These are phyloP conservation scores for Polypedilum vanderplanki DNA, from an alignment of 1,140 invertebrate species.

Conservation along the genomic window DNA sequence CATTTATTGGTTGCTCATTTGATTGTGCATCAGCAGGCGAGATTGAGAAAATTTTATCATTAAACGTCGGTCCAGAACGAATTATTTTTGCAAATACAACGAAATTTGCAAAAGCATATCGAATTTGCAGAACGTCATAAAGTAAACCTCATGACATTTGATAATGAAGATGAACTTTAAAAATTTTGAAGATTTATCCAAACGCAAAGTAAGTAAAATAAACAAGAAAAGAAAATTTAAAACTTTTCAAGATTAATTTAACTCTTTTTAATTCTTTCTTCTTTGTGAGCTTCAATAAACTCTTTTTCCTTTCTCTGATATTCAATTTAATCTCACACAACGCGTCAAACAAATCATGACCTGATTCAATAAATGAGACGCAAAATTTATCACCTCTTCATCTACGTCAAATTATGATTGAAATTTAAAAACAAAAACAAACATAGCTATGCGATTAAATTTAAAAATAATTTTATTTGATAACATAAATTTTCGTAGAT, in stretches of 20 bases:
- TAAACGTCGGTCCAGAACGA: conserved; percentile 69
- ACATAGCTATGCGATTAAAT: neutral
- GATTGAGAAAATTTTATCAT: conserved; percentile 73
- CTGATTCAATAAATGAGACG: too few relatives aligned
- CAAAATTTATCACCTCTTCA: too few relatives aligned
- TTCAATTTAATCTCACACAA: neutral
- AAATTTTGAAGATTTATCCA: conserved; percentile 79
- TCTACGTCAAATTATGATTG: neutral
- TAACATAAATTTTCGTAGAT: neutral
- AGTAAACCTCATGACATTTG: conserved; percentile 88
- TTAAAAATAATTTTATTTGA: conserved; percentile 26
- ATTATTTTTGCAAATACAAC: conserved; percentile 98
- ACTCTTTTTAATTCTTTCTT: too few relatives aligned
- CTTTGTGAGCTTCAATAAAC: too few relatives aligned
- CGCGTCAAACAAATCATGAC: too few relatives aligned
- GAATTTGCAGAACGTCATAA: conserved; percentile 69
- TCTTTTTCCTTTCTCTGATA: neutral
- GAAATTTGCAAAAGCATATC: conserved; percentile 87
- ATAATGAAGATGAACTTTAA: conserved; percentile 91
- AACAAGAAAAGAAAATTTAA: neutral
- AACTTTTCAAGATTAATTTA: too few relatives aligned
- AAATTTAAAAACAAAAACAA: neutral
- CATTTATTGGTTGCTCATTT: conserved; percentile 80
- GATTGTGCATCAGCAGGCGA: conserved; percentile 95
- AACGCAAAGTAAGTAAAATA: conserved; percentile 61